These are phyloP conservation scores for Sminthurides aquaticus DNA, from an alignment of 2,888 invertebrate genomes.

Conservation along the genomic window DNA sequence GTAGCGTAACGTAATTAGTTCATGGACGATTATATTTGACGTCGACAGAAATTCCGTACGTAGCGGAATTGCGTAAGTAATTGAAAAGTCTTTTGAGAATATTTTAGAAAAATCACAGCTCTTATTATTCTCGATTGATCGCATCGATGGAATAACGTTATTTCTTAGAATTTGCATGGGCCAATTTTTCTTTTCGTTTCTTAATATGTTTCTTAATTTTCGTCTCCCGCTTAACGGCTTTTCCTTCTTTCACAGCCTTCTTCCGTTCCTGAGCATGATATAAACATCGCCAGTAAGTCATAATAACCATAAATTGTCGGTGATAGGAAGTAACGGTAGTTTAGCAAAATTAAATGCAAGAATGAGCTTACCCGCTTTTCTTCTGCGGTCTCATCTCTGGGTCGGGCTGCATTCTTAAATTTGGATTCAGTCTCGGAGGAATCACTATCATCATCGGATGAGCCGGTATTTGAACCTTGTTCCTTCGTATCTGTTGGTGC, in stretches of 20 bases:
- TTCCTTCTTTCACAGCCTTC: conserved; percentile 75
- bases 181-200: conserved; percentile 69
- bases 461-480: background rate
- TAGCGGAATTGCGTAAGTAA: too few species aligned
- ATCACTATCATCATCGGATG: conserved; percentile 16
- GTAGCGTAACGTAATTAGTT: too few species aligned
- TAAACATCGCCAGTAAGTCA: too few species aligned
- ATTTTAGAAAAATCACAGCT: background rate
- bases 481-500: conserved; percentile 27
- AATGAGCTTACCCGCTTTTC: conserved; percentile 48
- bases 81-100: too few species aligned
- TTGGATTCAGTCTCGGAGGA: conserved; percentile 31
- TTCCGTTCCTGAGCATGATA: conserved; percentile 60
- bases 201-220: conserved; percentile 92
- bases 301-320: too few species aligned
- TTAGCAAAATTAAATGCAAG: too few species aligned
- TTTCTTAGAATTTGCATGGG: conserved; percentile 46
- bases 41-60: too few species aligned
- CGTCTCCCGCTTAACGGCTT: conserved; percentile 76
- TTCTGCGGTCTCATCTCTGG: conserved; percentile 50
- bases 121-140: too few species aligned
- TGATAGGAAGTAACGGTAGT: too few species aligned
- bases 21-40: too few species aligned
- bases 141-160: conserved; percentile 4
- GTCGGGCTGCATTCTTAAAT: conserved; percentile 44